phyloP scores from a whole-genome alignment of 2,888 invertebrate genomes.

The Stenchaetothrips biformis region DNA sequence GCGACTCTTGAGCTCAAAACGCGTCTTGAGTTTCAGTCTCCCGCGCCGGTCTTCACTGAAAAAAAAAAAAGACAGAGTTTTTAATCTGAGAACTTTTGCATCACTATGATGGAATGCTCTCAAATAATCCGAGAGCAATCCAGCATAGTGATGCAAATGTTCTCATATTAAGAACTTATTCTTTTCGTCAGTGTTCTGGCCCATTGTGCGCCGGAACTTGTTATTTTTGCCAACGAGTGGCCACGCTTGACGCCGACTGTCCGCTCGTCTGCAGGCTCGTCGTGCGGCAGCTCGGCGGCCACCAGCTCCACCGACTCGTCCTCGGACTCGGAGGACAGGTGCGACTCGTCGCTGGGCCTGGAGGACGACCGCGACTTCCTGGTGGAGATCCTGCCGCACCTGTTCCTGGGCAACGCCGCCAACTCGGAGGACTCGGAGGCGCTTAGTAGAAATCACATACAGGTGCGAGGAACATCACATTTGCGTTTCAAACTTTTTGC shows the following conservation, averaged over 20 bases:
- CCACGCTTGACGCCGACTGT: background rate
- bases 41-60: no score
- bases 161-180: no score
- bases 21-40: no score
- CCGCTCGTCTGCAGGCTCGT: constrained; percentile 35
- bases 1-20: no score
- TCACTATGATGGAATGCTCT: no score
- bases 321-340: constrained; percentile 48
- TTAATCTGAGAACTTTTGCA: no score
- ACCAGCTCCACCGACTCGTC: constrained; percentile 47
- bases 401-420: constrained; percentile 91
- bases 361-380: constrained; percentile 77
- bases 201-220: no score
- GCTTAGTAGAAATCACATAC: constrained; percentile 82
- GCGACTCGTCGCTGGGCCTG: constrained; percentile 52
- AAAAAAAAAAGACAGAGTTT: no score
- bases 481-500: constrained; percentile 31
- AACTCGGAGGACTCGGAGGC: constrained; percentile 88
- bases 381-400: constrained; percentile 87
- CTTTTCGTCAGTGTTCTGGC: no score
- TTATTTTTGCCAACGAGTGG: no score
- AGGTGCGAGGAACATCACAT: constrained; percentile 55
- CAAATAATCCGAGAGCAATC: no score
- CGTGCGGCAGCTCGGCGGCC: constrained; percentile 44
- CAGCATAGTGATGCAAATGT: no score